These are phyloP conservation scores for Hoplodrina ambigua DNA, from an alignment of 2,888 invertebrate species.

Conservation along the genomic window DNA sequence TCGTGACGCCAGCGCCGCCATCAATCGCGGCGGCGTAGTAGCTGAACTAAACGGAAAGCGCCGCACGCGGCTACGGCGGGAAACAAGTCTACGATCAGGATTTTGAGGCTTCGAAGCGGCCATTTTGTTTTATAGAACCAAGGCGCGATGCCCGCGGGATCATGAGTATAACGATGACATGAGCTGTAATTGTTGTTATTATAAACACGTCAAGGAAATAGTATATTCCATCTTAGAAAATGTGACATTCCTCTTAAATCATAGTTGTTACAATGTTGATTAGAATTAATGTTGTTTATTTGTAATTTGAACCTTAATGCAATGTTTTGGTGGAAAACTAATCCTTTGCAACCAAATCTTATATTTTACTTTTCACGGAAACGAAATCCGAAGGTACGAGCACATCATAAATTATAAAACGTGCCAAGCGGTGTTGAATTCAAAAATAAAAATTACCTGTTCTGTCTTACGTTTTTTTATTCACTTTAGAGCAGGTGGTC, in stretches of 20 bases:
- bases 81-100: constrained; percentile 70
- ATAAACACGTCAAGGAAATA: constrained; percentile 66
- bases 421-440: constrained; percentile 45
- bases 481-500: constrained; percentile 77
- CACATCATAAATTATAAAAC: constrained; percentile 46
- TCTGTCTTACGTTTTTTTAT: constrained; percentile 71
- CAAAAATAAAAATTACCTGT: constrained; percentile 68
- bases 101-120: constrained; percentile 74
- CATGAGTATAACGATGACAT: constrained; percentile 61
- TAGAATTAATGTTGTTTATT: constrained; percentile 7
- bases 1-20: constrained; percentile 77
- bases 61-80: constrained; percentile 74
- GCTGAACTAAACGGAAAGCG: constrained; percentile 81
- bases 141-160: constrained; percentile 66
- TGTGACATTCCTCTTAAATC: constrained; percentile 53
- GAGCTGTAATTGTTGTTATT: constrained; percentile 74
- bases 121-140: constrained; percentile 82
- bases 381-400: constrained; percentile 4
- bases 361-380: background rate
- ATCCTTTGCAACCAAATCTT: background rate
- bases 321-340: constrained; percentile 14
- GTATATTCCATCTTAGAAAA: constrained; percentile 46
- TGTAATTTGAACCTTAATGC: constrained; percentile 10
- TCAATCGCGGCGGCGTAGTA: constrained; percentile 75
- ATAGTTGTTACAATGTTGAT: constrained; percentile 40